Base-by-base conservation (phyloP, 2,888 invertebrate genomes). In the Malthinus flaveolus region DNA sequence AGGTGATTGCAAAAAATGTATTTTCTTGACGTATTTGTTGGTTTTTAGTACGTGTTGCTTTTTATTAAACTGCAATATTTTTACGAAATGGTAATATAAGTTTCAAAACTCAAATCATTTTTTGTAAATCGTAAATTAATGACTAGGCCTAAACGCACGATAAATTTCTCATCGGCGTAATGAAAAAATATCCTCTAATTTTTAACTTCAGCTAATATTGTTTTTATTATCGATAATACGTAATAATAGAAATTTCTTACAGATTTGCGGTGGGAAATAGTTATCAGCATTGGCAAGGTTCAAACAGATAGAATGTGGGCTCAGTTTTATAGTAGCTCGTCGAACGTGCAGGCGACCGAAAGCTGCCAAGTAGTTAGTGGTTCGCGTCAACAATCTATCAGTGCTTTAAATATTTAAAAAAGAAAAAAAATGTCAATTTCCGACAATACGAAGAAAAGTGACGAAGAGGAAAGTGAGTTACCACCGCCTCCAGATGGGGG, bases 401-500 rank as follows among this genome's bases (percentile, higher is more conserved):
- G 49, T 48, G 52, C 37, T 46, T 36, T 49, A 11, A 50, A 59
- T 56, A 53, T 48, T 39, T 52, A 61, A 44, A 50, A 23, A 23
- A 23, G 5, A 23, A 23, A 23, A 23, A 23, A 23, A 46, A 62
- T 62, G 59, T 46, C 59, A 9, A 37, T 59, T 45, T n/a, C 53
- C 31, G 11, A 53, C 10, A 42, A 46, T 11, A 15, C 12, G 7
- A 55, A 37, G 68, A 56, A 59, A 36, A 57, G 54, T 23, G 77
- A 77, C 54, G 75, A 76, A 36, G 73, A 73, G 37, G 66, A 66
- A 39, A 69, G 72, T 57, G 64, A 70, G 52, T 46, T 61, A 32
- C 81, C 84, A 5, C 78, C 86, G 60, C 90, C 91, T 11, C 93
- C 93, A 0, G 95, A 95, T 74, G 95, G 95, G 0, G 96, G 95